Base-by-base conservation (phyloP, 2,113 vertebrate species). In the Brachyistius frenatus region DNA sequence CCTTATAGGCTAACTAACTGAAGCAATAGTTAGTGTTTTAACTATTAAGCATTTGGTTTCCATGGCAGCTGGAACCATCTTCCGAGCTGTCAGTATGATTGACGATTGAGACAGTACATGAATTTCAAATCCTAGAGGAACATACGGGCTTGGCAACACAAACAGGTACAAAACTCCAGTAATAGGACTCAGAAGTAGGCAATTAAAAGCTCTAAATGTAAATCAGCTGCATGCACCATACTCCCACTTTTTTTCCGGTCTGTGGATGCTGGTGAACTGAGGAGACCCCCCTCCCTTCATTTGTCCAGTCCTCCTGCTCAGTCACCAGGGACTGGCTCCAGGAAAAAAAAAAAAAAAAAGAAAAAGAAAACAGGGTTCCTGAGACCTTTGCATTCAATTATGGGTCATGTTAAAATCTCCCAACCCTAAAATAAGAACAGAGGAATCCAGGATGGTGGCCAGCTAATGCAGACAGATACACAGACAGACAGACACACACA, bases 171-270 rank as follows among this genome's bases (percentile, higher is more conserved):
- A 84, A 83, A 87, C 75, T 89, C 67, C 61, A 72, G 83, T 81
- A 91, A 94, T 67, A 81, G 33, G 76, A 85, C 80, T 84, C 74
- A 81, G 81, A 91, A 90, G 89, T 65, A 84, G 87, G 90, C 93
- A 95, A 94, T 95, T 94, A 95, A 81, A 86, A 83, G 60, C 84
- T 67, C 54, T 76, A 86, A 90, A 91, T 92, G 90, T 87, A 93
- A 91, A 93, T 91, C 66, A 91, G 84, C 67, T 65, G 58, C 84
- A 82, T 81, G 73, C 69, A 33, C 84, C 16, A 30, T 33, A 76
- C 39, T 83, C 78, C 70, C 23, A 56, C 65, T 86, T 77, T 76
- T 78, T 78, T 88, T 85, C 67, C 52, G 32, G 62, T 73, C 53
- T 63, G 66, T 83, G 76, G 73, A 69, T 68, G 46, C 68, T 64